phyloP scores from a whole-genome alignment of 2,797 vertebrate genomes.

The Acrocephalus scirpaceus region DNA sequence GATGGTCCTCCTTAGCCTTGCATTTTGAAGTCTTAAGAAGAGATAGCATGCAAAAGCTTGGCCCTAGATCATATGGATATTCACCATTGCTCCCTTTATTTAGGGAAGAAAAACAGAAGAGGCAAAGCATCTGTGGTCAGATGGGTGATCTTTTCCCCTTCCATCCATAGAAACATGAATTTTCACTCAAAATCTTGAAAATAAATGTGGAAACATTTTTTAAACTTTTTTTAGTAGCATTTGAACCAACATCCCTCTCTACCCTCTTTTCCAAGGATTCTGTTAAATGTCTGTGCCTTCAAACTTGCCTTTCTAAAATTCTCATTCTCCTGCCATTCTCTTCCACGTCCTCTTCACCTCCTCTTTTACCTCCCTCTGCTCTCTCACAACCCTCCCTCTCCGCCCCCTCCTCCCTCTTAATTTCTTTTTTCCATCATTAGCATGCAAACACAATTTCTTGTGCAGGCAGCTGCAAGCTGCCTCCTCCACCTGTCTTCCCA shows the following conservation, averaged over 20 bases:
- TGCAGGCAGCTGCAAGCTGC: neutral
- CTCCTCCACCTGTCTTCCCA: neutral
- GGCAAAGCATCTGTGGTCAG: neutral
- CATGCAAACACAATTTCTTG: neutral
- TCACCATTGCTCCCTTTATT: neutral
- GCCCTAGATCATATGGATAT: neutral
- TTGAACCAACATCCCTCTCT: neutral
- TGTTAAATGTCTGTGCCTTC: neutral
- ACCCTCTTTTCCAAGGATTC: neutral
- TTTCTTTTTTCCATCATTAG: neutral
- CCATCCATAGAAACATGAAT: neutral
- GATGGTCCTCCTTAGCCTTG: neutral
- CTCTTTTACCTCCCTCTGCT: neutral
- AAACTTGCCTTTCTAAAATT: neutral
- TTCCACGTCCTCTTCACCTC: fast-evolving
- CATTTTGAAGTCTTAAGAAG: neutral
- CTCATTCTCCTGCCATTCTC: neutral
- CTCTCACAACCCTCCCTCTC: neutral
- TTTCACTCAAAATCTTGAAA: neutral
- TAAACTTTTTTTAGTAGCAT: neutral
- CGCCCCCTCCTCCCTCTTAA: neutral
- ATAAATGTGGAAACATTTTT: neutral
- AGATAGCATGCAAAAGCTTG: neutral
- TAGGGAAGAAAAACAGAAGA: neutral
- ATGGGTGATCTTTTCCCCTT: neutral